Base-by-base conservation (phyloP, 2,797 vertebrate species). In the Antennarius maculatus region DNA sequence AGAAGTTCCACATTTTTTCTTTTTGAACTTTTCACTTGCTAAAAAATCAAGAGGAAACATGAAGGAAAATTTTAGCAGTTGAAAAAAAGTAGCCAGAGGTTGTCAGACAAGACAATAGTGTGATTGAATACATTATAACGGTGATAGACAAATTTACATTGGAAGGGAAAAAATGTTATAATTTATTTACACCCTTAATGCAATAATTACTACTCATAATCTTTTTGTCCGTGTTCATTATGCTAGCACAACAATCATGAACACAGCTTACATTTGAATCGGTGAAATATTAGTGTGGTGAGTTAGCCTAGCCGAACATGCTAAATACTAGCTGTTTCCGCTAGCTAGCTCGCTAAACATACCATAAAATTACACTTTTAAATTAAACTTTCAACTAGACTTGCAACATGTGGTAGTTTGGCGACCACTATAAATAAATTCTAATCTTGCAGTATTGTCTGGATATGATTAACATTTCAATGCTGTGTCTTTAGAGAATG, bases 101-200 rank as follows among this genome's bases (percentile, higher is more conserved):
- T 48, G 23, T 39, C 49, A 56, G 48, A 62, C 5, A 43, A 61
- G 54, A 54, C n/a, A 45, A 49, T 65, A 46, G 65, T 60, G 5
- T 3, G 50, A 52, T 11, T 37, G 5, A 17, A 43, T 23, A 17
- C 2, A n/a, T 12, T 13, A 7, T 29, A 6, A 28, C 18, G 37
- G 11, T 56, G 27, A 31, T 55, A 3, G 7, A 34, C 17, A 46
- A 0, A 9, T 13, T 2, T 0, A 42, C 28, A 59, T 27, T 2
- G 13, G 18, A 49, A 41, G 43, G 4, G 48, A 42, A n/a, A 37
- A 18, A 17, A 43, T 46, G 48, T 57, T 52, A 17, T 59, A 29
- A 23, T 53, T 37, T 34, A 43, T 62, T 2, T 48, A 4, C 53
- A 1, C 34, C 11, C 9, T 4, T 10, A 9, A 54, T 6, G 7